Evolutionary conservation across 1,140 invertebrate species (phyloP), one percentile per base, ranked within the genome.

Genomic region (Anoplolepis gracilipes): DNA sequence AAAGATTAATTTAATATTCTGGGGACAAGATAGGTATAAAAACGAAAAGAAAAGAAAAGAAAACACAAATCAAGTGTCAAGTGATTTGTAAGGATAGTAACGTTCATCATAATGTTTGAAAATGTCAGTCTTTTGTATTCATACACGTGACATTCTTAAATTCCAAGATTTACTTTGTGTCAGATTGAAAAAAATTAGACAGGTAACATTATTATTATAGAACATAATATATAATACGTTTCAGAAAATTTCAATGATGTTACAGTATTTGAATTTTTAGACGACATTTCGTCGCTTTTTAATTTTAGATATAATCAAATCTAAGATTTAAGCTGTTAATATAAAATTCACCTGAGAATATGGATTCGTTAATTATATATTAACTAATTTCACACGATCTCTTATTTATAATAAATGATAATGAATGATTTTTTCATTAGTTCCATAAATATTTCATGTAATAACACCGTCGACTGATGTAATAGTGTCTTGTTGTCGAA

Each of bases 1-100:
- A 19, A n/a, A 75, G 19, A 64, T 36, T 22, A 53, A 77, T 76
- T 42, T 33, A 36, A 65, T 64, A 42, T 82, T 73, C 8, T 10
- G 3, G 11, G 16, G 69, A 1, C 13, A 67, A 39, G 42, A 36
- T 8, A 65, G 49, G 0, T 53, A 36, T 25, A 36, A n/a, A 53
- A 30, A 10, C 16, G 2, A 67, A 8, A 39, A 22, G 16, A 25
- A 57, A 67, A 8, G 25, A 22, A 22, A 25, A 57, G 19, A 10
- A 30, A 53, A 73, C 7, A 25, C 7, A 19, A 19, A 61, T 67
- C 2, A 30, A 36, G 53, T 3, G 16, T 39, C 61, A 30, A 76
- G 22, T 76, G 1, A 36, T 36, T 67, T 2, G 11, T 11, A 1
- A 11, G 16, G 16, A 46, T 4, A 3, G 4, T 53, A 57, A 19